Percentiles rank a stretch among this genome's conserved stretches.
These are phyloP conservation scores for Platygyra sinensis DNA, from an alignment of 64 coral and sea anemone genomes.

Conservation along the genomic window DNA sequence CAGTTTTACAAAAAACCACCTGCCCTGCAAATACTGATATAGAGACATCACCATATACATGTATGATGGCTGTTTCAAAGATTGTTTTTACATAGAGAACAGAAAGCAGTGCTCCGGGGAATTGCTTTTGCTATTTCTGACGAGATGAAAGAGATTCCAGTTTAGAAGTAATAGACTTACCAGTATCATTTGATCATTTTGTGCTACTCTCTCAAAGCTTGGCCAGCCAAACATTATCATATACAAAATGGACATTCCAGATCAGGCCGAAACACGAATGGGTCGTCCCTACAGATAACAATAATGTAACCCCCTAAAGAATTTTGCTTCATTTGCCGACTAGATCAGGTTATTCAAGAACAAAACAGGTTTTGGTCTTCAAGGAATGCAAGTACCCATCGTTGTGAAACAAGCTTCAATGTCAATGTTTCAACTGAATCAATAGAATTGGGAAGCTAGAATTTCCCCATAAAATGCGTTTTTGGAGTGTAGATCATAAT, in stretches of 20 bases:
- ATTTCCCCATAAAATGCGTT: no score
- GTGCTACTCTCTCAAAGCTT: conserved; percentile 94
- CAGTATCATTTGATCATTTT: conserved; percentile 87
- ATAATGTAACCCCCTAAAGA: background rate
- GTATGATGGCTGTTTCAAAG: no score
- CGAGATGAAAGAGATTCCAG: background rate
- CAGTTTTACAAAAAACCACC: no score
- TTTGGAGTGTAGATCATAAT: background rate
- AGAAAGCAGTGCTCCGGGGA: no score
- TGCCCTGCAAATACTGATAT: no score
- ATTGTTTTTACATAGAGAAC: no score
- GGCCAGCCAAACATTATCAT: conserved; percentile 94
- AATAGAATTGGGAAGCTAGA: no score
- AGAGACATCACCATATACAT: no score
- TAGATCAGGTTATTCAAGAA: background rate
- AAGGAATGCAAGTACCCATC: no score
- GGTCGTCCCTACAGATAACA: conserved; percentile 45
- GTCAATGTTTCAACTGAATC: no score
- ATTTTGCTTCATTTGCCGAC: background rate
- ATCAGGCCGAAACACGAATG: conserved; percentile 84
- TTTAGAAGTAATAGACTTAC: conserved; percentile 29
- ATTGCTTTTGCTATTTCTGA: background rate
- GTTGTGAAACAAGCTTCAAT: no score
- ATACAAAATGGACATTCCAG: conserved; percentile 99
- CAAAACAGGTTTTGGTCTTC: no score